A percentile compares a stretch with the other conserved stretches of the same genome.
Evolutionary conservation across 1,140 invertebrate genomes (phyloP).

Genomic region (Drosophila littoralis): DNA sequence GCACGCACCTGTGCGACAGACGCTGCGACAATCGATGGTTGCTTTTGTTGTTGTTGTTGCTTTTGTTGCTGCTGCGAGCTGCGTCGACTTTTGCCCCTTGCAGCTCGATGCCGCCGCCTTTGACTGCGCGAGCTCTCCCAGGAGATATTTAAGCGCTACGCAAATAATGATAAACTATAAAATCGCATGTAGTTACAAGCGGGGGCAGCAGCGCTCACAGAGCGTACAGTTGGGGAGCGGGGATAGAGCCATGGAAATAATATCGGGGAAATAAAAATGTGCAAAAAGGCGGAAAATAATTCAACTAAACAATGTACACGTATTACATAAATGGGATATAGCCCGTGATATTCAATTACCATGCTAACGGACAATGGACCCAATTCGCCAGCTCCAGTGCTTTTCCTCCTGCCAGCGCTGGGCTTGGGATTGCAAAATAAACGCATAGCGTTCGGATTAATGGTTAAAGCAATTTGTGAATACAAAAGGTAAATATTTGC

Average conservation of each 20-base stretch:
- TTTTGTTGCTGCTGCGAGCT: constrained; percentile 1
- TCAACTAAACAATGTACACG: constrained; percentile 82
- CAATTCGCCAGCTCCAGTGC: constrained; percentile 11
- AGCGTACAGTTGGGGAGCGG: too few relatives aligned
- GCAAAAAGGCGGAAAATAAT: constrained; percentile 79
- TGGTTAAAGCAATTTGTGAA: neutral
- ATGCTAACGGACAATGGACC: constrained; percentile 52
- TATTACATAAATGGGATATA: constrained; percentile 81
- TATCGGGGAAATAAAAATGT: constrained; percentile 80
- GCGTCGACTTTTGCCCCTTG: constrained; percentile 23
- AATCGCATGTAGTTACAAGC: constrained; percentile 63
- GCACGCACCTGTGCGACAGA: constrained; percentile 60
- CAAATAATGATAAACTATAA: constrained; percentile 83
- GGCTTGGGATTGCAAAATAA: neutral
- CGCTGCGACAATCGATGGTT: constrained; percentile 66
- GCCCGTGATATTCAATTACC: constrained; percentile 76
- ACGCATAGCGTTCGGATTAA: neutral
- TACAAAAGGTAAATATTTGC: constrained; percentile 1
- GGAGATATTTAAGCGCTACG: constrained; percentile 73
- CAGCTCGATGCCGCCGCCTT: constrained; percentile 27
- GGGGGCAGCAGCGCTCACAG: neutral
- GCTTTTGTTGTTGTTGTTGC: constrained; percentile 42
- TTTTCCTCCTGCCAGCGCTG: neutral
- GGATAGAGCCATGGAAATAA: constrained; percentile 61
- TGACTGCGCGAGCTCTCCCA: constrained; percentile 56